Base-by-base conservation (phyloP, 2,113 vertebrate genomes). In the Theristicus caerulescens region DNA sequence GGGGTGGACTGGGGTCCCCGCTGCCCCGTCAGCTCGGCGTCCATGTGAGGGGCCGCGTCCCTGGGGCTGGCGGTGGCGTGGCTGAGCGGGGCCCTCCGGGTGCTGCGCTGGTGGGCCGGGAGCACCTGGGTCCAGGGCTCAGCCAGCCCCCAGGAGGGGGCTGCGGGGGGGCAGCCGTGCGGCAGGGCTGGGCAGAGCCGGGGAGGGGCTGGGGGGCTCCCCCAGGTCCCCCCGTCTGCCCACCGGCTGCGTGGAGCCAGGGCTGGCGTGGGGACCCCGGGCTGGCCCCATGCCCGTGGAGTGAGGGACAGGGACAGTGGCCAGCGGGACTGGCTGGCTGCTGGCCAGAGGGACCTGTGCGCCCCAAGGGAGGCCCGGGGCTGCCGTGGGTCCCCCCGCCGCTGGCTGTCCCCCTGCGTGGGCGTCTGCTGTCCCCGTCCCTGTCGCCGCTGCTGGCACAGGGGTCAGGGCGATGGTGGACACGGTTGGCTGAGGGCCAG, bases 371-470 rank as follows among this genome's bases (percentile, higher is more conserved):
- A 57, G 26, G 9, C 13, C 59, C 0, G 0, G 51, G 36, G 36
- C 32, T 0, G 0, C 40, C 2, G 3, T 15, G 32, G 47, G 58
- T 55, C 44, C 58, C 18, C 51, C 38, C 3, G 2, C 5, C 2
- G 4, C 71, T 32, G 72, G 6, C 44, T 54, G 19, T 34, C 21
- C 62, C 44, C 1, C 36, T 65, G 14, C 2, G 0, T 24, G 78
- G 4, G 17, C 5, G 1, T 34, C 74, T 52, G n/a, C 76, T 67
- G 47, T 74, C 47, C 42, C 77, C 10, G 0, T 34, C 32, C 24
- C 13, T 12, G 55, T 54, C 31, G 42, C 47, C 0, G 0, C 29
- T 4, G 7, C 40, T 0, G 3, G 34, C 19, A 5, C 2, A 10
- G 51, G 16, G 19, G 24, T 84, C 80, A 82, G 89, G 55, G 52